A percentile compares a stretch with the other conserved stretches of the same genome.
These are phyloP conservation scores for Callyntrura guangdongensis DNA, from an alignment of 2,888 invertebrate species.

Conservation along the genomic window DNA sequence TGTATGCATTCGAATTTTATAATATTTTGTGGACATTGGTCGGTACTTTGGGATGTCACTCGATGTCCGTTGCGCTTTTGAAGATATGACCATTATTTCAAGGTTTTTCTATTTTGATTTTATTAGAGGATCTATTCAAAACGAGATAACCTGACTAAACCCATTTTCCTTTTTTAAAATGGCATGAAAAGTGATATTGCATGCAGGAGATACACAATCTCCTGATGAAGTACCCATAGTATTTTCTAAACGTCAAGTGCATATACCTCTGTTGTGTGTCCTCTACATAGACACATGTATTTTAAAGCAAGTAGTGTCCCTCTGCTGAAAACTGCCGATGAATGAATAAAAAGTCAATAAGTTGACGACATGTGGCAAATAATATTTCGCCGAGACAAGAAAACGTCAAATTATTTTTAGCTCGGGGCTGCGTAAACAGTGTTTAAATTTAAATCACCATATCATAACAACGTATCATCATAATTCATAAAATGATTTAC, in stretches of 20 bases:
- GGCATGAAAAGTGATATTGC: background rate
- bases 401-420: constrained; percentile 17
- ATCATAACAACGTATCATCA: constrained; percentile 24
- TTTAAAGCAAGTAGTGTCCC: background rate
- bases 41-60: background rate
- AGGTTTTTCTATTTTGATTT: constrained; percentile 44
- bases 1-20: no score
- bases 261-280: background rate
- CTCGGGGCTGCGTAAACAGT: constrained; percentile 14
- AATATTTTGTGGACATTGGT: background rate
- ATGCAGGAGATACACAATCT: background rate
- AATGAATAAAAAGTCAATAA: constrained; percentile 62
- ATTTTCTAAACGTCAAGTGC: no score
- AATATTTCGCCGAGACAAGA: constrained; percentile 27
- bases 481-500: constrained; percentile 12
- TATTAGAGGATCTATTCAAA: constrained; percentile 9
- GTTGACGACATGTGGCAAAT: constrained; percentile 65
- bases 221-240: no score
- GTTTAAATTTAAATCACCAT: constrained; percentile 34
- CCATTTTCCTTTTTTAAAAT: constrained; percentile 33
- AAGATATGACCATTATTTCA: constrained; percentile 33
- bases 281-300: background rate
- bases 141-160: background rate
- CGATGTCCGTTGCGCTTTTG: constrained; percentile 30
- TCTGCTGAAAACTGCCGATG: background rate